These are phyloP conservation scores for Zhengitettix transpicula DNA, from an alignment of 2,888 invertebrate genomes.

Conservation along the genomic window DNA sequence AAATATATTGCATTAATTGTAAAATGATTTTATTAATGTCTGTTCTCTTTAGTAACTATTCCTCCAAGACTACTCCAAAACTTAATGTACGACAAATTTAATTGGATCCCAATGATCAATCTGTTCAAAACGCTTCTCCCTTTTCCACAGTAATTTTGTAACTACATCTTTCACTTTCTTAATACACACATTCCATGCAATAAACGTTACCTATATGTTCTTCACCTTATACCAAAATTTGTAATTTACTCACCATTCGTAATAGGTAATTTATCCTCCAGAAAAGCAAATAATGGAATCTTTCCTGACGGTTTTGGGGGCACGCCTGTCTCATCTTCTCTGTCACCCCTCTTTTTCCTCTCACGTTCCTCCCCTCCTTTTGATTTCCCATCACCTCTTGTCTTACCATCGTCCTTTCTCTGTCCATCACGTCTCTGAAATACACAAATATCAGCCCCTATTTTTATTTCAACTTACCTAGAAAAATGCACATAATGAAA, in stretches of 20 bases:
- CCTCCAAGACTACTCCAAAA: no score
- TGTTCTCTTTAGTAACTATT: no score
- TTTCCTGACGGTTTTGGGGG: slow-evolving; percentile 59
- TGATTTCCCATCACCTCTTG: slow-evolving; percentile 14
- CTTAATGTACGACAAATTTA: no score
- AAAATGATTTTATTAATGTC: no score
- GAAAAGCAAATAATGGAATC: slow-evolving; percentile 65
- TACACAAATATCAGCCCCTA: not conserved
- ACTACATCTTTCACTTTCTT: no score
- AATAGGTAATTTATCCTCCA: slow-evolving; percentile 57
- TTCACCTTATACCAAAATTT: not conserved
- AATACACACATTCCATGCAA: no score
- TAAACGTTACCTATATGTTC: no score
- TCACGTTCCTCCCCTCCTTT: slow-evolving; percentile 21
- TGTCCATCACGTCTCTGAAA: slow-evolving; percentile 21
- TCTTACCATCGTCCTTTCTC: slow-evolving; percentile 15
- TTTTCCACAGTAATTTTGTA: no score
- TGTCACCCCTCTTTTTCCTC: slow-evolving; percentile 25
- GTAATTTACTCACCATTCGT: slow-evolving; percentile 6
- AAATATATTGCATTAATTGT: no score
- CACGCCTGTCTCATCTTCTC: slow-evolving; percentile 29
- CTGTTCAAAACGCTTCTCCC: no score
- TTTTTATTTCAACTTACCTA: not conserved
- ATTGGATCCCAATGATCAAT: no score
- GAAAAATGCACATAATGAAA: not conserved